These are phyloP conservation scores for Megathymus violae DNA, from an alignment of 1,140 invertebrate genomes.

Conservation along the genomic window DNA sequence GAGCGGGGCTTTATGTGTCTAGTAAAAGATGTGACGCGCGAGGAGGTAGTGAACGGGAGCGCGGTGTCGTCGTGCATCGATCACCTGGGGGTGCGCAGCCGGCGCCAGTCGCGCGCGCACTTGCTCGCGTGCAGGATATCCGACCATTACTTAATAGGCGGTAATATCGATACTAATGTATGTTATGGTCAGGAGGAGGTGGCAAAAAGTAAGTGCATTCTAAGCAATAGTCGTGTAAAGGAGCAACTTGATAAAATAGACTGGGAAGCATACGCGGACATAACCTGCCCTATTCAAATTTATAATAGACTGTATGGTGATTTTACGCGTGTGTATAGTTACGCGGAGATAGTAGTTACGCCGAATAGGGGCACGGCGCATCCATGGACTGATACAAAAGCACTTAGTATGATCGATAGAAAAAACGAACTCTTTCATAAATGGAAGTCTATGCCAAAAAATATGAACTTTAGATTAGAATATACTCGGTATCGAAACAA, in stretches of 20 bases:
- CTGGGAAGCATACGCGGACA: background rate
- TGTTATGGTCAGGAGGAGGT: too few relatives aligned
- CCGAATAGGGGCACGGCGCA: too few relatives aligned
- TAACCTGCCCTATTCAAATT: too few relatives aligned
- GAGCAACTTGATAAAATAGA: background rate
- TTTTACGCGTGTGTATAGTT: background rate
- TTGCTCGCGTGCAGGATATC: constrained; percentile 22
- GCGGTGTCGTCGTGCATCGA: constrained; percentile 29
- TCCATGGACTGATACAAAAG: constrained; percentile 26
- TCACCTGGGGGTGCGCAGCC: constrained; percentile 29
- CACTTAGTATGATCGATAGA: constrained; percentile 23
- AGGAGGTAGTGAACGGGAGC: constrained; percentile 8
- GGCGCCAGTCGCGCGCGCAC: constrained; percentile 21
- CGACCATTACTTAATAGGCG: constrained; percentile 28
- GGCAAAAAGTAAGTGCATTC: too few relatives aligned
- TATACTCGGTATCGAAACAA: constrained; percentile 30
- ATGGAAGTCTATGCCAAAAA: constrained; percentile 36
- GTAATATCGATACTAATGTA: background rate
- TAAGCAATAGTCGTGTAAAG: constrained; percentile 1
- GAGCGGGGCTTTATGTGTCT: constrained; percentile 5
- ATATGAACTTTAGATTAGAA: constrained; percentile 29
- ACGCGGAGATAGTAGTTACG: too few relatives aligned
- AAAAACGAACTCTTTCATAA: constrained; percentile 34
- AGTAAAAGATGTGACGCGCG: constrained; percentile 15
- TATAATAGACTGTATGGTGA: background rate